phyloP scores from a whole-genome alignment of 2,888 invertebrate genomes.

The Plebejus anna region DNA sequence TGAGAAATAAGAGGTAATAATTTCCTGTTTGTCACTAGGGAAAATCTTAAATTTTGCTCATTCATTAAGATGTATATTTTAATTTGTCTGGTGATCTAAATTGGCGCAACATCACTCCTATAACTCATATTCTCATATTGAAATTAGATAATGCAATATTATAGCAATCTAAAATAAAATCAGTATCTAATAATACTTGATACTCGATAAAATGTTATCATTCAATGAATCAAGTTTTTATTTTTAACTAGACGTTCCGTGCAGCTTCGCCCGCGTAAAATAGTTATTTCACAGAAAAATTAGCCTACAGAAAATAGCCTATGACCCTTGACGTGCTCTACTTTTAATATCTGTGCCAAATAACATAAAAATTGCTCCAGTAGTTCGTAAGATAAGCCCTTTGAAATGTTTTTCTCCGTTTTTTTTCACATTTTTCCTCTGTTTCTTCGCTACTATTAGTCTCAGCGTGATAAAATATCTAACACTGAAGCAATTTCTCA shows the following conservation, averaged over 20 bases:
- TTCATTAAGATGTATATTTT: not conserved
- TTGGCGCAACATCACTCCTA: not conserved
- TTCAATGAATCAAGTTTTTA: not conserved
- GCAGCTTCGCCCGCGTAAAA: no score
- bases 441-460: no score
- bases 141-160: not conserved
- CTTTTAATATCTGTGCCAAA: no score
- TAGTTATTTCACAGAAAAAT: no score
- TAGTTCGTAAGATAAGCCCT: no score
- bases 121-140: not conserved
- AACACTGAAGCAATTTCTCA: no score
- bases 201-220: not conserved
- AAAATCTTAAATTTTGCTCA: not conserved
- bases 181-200: not conserved
- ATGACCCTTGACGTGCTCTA: no score
- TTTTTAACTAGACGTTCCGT: not conserved
- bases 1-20: not conserved
- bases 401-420: no score
- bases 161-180: not conserved
- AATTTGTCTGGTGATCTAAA: not conserved
- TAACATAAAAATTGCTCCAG: no score
- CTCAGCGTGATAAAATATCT: no score
- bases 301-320: no score
- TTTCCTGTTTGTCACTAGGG: not conserved
- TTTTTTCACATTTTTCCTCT: no score